Evolutionary conservation across 2,113 vertebrate genomes (phyloP).

Genomic region (Microcebus ravelobensis): DNA sequence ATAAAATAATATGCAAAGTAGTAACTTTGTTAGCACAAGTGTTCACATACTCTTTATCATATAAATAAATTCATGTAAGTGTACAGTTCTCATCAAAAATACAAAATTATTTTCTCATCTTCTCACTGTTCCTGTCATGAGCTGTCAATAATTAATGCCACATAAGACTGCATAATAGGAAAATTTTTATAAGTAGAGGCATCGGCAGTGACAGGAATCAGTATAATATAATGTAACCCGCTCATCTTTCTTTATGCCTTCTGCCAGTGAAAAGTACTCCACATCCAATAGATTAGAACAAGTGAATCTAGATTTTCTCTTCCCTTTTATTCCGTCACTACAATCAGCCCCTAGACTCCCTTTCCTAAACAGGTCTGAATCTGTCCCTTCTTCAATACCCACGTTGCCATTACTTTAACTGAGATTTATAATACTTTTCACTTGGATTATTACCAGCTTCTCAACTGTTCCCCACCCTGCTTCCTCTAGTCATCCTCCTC

Average conservation of each 20-base stretch:
- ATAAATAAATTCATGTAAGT: constrained; percentile 35
- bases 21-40: not conserved
- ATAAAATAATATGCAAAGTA: constrained; percentile 37
- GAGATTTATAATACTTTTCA: not conserved
- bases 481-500: not conserved
- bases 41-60: not conserved
- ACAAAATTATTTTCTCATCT: not conserved
- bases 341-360: not conserved
- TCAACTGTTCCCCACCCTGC: not conserved
- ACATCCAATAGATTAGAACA: not conserved
- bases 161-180: not conserved
- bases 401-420: not conserved
- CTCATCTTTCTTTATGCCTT: not conserved
- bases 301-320: not conserved
- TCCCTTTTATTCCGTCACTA: not conserved
- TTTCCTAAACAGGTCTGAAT: not conserved
- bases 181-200: not conserved
- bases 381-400: not conserved
- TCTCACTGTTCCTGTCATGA: not conserved
- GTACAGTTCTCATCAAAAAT: constrained; percentile 24
- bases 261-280: not conserved
- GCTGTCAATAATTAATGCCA: not conserved
- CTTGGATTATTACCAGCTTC: not conserved
- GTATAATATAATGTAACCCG: not conserved
- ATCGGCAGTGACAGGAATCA: not conserved